Percentiles rank a stretch among this genome's conserved stretches.
phyloP scores from a whole-genome alignment of 2,797 vertebrate genomes.

The Psittacula derbiana region DNA sequence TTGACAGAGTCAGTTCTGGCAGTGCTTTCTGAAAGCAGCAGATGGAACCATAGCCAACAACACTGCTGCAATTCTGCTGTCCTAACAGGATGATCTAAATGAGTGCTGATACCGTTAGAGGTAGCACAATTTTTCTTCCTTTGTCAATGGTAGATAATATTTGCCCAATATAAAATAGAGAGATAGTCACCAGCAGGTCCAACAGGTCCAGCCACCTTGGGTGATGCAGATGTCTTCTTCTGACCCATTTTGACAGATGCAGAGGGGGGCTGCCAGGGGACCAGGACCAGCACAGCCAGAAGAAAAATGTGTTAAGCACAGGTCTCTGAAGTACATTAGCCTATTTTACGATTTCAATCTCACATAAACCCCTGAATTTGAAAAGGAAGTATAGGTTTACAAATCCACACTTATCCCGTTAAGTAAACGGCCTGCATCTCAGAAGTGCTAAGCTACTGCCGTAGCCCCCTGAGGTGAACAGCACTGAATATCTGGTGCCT shows the following conservation, averaged over 20 bases:
- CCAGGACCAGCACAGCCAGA: not conserved
- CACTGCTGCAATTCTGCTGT: accelerated
- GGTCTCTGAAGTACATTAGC: not conserved
- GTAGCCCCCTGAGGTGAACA: not conserved
- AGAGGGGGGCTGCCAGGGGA: not conserved
- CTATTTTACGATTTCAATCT: not conserved
- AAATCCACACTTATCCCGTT: not conserved
- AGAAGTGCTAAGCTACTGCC: not conserved
- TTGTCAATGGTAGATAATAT: not conserved
- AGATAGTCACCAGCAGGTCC: not conserved
- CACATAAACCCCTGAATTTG: not conserved
- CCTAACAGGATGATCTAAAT: not conserved
- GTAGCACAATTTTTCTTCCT: not conserved
- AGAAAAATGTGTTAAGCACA: not conserved
- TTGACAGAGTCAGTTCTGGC: constrained; percentile 38
- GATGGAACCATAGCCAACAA: not conserved
- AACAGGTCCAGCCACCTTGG: not conserved
- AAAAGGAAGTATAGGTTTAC: not conserved
- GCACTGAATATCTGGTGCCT: not conserved
- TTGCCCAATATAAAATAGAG: not conserved
- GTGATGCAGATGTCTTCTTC: not conserved
- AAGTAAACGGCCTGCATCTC: not conserved
- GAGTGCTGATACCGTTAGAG: not conserved
- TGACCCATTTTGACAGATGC: not conserved
- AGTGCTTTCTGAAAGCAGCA: constrained; percentile 52